Conservation (phyloP, 2,888 invertebrate genomes). For the Nephrotoma appendiculata region DNA sequence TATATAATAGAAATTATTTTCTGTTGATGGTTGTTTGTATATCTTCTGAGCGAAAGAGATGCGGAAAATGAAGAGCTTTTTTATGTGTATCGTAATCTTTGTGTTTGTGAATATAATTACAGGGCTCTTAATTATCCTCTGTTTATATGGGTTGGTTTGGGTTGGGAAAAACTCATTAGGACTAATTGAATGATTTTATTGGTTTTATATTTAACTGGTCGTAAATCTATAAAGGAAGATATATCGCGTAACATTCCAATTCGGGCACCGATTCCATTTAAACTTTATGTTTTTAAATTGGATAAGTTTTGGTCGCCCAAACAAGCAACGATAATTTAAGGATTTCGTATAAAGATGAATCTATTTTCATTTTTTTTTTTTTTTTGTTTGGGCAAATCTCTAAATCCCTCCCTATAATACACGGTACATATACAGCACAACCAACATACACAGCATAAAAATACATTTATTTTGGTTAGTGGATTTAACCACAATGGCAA, state of each 20-base stretch:
- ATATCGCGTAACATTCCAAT: not conserved
- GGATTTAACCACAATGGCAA: not conserved
- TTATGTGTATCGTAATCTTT: not conserved
- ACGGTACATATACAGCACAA: not conserved
- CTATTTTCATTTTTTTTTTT: not conserved
- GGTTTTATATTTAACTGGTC: not conserved
- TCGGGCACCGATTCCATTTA: not conserved
- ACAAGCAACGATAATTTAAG: not conserved
- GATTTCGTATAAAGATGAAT: not conserved
- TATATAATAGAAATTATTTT: not conserved
- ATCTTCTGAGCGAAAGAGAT: not conserved
- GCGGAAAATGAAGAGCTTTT: not conserved
- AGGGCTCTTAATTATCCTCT: not conserved
- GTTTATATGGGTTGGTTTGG: not conserved
- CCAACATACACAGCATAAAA: not conserved
- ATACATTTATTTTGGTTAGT: constrained; percentile 3
- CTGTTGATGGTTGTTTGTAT: not conserved
- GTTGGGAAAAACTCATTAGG: not conserved
- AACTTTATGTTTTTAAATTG: not conserved
- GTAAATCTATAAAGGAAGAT: not conserved
- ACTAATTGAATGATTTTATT: not conserved
- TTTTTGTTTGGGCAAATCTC: not conserved
- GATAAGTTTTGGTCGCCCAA: not conserved
- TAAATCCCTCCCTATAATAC: not conserved
- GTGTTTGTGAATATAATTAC: not conserved